Base-by-base conservation (phyloP, 2,113 vertebrate species). In the Rhabdomys dilectus region DNA sequence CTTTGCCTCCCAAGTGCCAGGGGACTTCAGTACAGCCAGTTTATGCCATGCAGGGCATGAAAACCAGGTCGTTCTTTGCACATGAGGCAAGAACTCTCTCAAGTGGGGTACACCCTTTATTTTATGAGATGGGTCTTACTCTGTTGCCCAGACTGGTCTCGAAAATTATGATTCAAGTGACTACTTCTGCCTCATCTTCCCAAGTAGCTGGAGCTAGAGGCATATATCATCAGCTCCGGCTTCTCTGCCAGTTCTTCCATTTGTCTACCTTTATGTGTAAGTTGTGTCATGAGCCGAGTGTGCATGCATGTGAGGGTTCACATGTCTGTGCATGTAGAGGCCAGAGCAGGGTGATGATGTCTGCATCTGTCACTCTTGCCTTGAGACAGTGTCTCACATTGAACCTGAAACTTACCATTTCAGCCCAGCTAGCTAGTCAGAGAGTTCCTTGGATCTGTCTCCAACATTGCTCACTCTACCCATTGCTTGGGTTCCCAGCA, bases 181-280 rank as follows among this genome's bases (percentile, higher is more conserved):
- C 2, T 72, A 77, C 36, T 60, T 60, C 56, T 80, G 76, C 26
- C 48, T 56, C 36, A 72, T 13, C 62, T 0, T 82, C 36, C n/a
- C n/a, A 51, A 34, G 48, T 22, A 45, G 64, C 64, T 60, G n/a
- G 42, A 56, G 22, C 73, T 68, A 0, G 3, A 77, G 36, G 17
- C 24, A 9, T 4, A 26, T 3, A 2, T 5, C 45, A 7, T 2
- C 15, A 70, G 3, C 7, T 34, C 85, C 1, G 3, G 42, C 34
- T 85, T 6, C 82, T 86, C 34, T 34, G 26, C 39, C 58, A 45
- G 16, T 64, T 85, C 60, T 45, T 31, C 15, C 15, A 1, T 9
- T 42, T n/a, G 22, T 16, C 8, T 11, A 11, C 45, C 24, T 34
- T 34, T 48, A 85, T 6, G 39, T 85, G 60, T 85, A 15, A 45